A percentile compares a stretch with the other conserved stretches of the same genome.
Evolutionary conservation across 1,140 invertebrate genomes (phyloP).

Genomic region (Cydia splendana): DNA sequence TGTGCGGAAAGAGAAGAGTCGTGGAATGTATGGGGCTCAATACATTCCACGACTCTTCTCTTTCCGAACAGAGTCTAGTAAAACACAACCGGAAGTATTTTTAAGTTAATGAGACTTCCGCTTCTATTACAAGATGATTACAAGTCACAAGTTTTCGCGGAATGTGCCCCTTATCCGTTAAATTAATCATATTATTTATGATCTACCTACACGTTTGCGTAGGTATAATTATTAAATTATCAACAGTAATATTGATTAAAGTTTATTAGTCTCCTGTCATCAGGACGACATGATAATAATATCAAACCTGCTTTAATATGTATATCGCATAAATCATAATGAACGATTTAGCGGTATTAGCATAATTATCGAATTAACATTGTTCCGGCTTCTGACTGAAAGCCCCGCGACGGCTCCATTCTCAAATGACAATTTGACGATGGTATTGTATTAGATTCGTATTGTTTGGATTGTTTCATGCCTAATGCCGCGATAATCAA

Average conservation of each 20-base stretch:
- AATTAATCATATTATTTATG: too few relatives aligned
- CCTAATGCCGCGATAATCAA: not conserved
- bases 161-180: too few relatives aligned
- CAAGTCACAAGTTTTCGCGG: too few relatives aligned
- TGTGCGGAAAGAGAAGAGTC: too few relatives aligned
- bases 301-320: conserved; percentile 23
- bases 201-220: not conserved
- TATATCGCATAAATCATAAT: conserved; percentile 41
- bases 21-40: too few relatives aligned
- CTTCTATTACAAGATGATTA: too few relatives aligned
- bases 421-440: not conserved
- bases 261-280: conserved; percentile 31
- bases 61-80: too few relatives aligned
- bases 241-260: not conserved
- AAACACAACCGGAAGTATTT: too few relatives aligned
- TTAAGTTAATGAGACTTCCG: too few relatives aligned
- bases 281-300: conserved; percentile 25
- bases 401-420: conserved; percentile 38
- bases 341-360: conserved; percentile 43
- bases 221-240: not conserved
- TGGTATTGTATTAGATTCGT: not conserved
- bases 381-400: conserved; percentile 46
- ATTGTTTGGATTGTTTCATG: not conserved
- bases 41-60: too few relatives aligned
- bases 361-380: conserved; percentile 49